A percentile compares a stretch with the other conserved stretches of the same genome.
Conservation (phyloP, 2,113 vertebrate genomes). For the Scolopax mira region DNA sequence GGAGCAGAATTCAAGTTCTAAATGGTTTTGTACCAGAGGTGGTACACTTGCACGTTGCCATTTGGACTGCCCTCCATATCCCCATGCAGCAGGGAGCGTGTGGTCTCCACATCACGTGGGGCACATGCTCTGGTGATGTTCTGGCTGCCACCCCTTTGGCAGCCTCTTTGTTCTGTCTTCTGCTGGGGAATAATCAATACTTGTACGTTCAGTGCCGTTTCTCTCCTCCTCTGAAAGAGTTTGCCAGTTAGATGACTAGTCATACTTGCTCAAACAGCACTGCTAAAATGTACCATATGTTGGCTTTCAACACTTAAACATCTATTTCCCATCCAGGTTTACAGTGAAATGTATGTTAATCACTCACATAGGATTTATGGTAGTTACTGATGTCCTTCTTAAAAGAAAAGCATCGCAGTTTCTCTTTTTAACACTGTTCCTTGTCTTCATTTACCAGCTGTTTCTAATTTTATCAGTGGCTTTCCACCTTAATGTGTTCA, state of each 20-base stretch:
- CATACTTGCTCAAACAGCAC: not conserved
- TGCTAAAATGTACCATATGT: constrained; percentile 32
- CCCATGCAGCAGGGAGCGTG: rapidly evolving
- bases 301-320: constrained; percentile 50
- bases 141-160: not conserved
- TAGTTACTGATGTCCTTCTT: not conserved
- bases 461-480: not conserved
- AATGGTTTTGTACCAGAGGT: too few species aligned
- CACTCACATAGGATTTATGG: not conserved
- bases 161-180: not conserved
- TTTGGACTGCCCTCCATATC: not conserved
- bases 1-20: not conserved
- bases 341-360: not conserved
- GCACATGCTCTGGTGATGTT: not conserved
- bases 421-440: constrained; percentile 27
- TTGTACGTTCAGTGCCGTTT: not conserved
- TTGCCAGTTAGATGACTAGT: not conserved
- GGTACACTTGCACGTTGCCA: rapidly evolving
- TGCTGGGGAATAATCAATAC: not conserved
- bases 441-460: constrained; percentile 56
- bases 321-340: not conserved
- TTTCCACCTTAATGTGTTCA: not conserved
- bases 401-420: not conserved
- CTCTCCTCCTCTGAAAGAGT: not conserved
- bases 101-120: rapidly evolving